Evolutionary conservation across 2,113 vertebrate genomes (phyloP), one percentile per base, ranked within the genome.

Genomic region (Sclerurus mexicanus): DNA sequence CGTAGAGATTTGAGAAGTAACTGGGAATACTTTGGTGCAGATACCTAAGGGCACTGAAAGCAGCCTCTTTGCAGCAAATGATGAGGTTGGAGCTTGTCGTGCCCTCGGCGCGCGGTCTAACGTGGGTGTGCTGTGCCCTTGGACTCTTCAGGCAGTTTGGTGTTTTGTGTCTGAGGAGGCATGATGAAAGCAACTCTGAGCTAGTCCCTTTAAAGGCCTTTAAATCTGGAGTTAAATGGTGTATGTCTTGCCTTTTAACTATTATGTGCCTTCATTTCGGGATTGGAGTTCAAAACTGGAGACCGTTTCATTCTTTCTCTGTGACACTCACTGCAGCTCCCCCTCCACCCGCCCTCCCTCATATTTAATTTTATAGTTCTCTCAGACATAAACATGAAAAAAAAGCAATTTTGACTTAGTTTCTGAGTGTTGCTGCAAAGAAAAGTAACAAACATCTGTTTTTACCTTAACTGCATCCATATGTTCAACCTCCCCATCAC

Each of bases 391-490:
- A 97, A 96, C 95, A 97, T 96, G 81, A 91, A 96, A 93, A 96
- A 50, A 96, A 98, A 98, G 91, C 92, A 97, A 94, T 97, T 97
- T 97, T 97, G 91, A 97, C 90, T 98, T 95, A 89, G 87, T 97
- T 97, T 97, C 96, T 98, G 92, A 95, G 77, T 97, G 91, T 95
- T 97, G 95, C 97, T 98, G 97, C 96, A 96, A 96, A 98, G 94
- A 97, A 97, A 97, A 97, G 93, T 96, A 97, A 97, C 89, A 90
- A 97, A 96, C 94, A 94, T 98, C 95, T 98, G 97, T 98, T 97
- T 98, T 98, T 98, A 97, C 95, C 96, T 97, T 98, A 98, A 98
- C 96, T 97, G 93, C 91, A 96, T 97, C 97, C 98, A 98, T 97
- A 97, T 98, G 97, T 98, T 98, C 95, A 97, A 95, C 77, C 91